Conservation (phyloP, 2,797 vertebrate species). For the Columba guinea region DNA sequence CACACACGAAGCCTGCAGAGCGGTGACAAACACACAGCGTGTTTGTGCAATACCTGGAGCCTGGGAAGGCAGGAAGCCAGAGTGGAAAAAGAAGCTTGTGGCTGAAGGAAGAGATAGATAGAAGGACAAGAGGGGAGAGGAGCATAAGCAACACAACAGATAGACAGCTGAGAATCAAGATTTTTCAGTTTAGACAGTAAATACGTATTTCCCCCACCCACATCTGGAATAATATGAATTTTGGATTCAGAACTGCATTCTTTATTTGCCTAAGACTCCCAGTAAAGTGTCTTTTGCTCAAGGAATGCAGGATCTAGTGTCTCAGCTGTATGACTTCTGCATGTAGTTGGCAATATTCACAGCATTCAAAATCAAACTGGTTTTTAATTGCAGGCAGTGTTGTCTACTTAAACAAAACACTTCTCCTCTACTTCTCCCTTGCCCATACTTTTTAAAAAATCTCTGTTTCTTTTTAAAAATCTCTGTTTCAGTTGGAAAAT, state of each 20-base stretch:
- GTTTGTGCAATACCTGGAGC: neutral
- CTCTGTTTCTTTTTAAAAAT: neutral
- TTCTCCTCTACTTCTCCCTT: neutral
- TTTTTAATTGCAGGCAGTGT: neutral
- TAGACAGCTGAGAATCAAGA: neutral
- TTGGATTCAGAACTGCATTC: slow-evolving; percentile 63
- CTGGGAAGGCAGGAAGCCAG: neutral
- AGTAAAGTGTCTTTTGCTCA: slow-evolving; percentile 20
- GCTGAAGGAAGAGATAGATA: neutral
- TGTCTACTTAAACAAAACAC: neutral
- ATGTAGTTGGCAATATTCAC: neutral
- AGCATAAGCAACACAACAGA: neutral
- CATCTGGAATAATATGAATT: slow-evolving; percentile 62
- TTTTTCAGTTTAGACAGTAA: slow-evolving; percentile 44
- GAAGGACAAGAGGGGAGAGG: neutral
- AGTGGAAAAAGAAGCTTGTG: neutral
- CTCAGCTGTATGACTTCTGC: neutral
- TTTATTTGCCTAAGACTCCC: slow-evolving; percentile 40
- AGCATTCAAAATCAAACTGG: neutral
- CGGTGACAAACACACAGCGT: accelerated
- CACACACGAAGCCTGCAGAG: neutral
- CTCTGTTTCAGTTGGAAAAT: neutral
- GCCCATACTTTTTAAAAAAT: neutral
- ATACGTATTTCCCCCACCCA: slow-evolving; percentile 36
- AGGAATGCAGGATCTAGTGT: slow-evolving; percentile 17